Evolutionary conservation across 1,140 invertebrate species (phyloP), one percentile per base, ranked within the genome.

Genomic region (Ceratina calcarata): DNA sequence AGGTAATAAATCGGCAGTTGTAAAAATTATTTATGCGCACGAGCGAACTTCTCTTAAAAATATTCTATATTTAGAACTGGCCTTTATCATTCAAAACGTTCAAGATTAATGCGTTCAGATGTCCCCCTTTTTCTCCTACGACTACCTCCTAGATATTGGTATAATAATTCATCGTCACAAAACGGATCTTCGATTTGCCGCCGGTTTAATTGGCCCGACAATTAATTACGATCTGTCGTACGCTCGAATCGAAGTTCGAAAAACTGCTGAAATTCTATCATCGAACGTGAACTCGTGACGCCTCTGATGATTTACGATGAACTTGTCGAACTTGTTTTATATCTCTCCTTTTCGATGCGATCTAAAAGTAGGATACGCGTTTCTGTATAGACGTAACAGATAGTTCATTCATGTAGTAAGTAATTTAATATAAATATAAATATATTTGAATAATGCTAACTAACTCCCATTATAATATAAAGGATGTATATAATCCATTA

Each of bases 201-300:
- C 8, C 66, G 57, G 66, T 77, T 70, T 77, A 77, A 77, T 77
- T 77, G 75, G 45, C 6, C 57, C 0, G 57, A 22, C 75, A 22
- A 77, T 77, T 77, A 77, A 77, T 77, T 61, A 57, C 8, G 45
- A 77, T 32, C 75, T 51, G 75, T 77, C 75, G n/a, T 51, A 77
- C 24, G 16, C 15, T 13, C 37, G 15, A 67, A 60, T 22, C 37
- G 65, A 51, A 22, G 13, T 32, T 61, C 64, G 73, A 24, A 49
- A 68, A 68, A 60, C 64, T 60, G 55, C 22, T n/a, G 13, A 61
- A 70, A 77, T 69, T 77, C 57, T 32, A 77, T 77, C 66, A 68
- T 68, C 74, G 37, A 7, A 13, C 12, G 37, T 27, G 18, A 68
- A 70, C n/a, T 69, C 15, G 20, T 61, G 75, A 53, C 75, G n/a